These are phyloP conservation scores for Syngnathus scovelli DNA, from an alignment of 2,113 vertebrate genomes.

Conservation along the genomic window DNA sequence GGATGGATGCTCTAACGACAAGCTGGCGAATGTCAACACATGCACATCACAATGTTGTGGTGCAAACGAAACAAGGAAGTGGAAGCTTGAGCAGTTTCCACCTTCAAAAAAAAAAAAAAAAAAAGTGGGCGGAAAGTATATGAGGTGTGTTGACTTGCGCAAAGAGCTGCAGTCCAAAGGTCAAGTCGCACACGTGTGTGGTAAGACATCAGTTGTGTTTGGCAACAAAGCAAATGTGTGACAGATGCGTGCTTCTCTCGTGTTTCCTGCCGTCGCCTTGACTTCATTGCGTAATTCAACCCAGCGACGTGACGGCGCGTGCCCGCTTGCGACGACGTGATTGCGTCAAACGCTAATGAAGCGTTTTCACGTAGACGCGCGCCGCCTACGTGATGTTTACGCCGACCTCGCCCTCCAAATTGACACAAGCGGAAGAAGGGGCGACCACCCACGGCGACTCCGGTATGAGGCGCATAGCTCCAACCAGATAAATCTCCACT, in stretches of 20 bases:
- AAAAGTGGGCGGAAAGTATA: conserved; percentile 60
- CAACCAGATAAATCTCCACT: conserved; percentile 64
- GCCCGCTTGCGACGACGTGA: conserved; percentile 18
- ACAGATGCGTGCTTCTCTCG: conserved; percentile 30
- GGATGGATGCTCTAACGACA: too few species aligned
- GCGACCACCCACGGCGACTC: conserved; percentile 55
- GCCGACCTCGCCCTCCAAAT: conserved; percentile 27
- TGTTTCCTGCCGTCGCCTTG: conserved; percentile 5
- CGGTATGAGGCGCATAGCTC: conserved; percentile 40
- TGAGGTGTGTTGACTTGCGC: conserved; percentile 32
- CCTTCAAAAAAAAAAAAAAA: conserved; percentile 37
- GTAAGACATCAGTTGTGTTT: conserved; percentile 27
- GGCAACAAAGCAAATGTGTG: conserved; percentile 43
- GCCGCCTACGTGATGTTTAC: conserved; percentile 43
- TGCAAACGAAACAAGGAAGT: conserved; percentile 42
- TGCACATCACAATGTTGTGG: neutral
- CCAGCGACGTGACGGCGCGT: conserved; percentile 16
- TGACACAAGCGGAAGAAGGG: conserved; percentile 30
- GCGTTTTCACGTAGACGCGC: conserved; percentile 26
- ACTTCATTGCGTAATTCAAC: neutral
- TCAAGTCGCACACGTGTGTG: conserved; percentile 29
- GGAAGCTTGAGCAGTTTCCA: conserved; percentile 49
- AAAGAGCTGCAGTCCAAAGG: conserved; percentile 48
- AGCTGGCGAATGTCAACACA: neutral
- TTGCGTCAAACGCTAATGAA: conserved; percentile 43